These are phyloP conservation scores for Busseola fusca DNA, from an alignment of 2,888 invertebrate species.

Conservation along the genomic window DNA sequence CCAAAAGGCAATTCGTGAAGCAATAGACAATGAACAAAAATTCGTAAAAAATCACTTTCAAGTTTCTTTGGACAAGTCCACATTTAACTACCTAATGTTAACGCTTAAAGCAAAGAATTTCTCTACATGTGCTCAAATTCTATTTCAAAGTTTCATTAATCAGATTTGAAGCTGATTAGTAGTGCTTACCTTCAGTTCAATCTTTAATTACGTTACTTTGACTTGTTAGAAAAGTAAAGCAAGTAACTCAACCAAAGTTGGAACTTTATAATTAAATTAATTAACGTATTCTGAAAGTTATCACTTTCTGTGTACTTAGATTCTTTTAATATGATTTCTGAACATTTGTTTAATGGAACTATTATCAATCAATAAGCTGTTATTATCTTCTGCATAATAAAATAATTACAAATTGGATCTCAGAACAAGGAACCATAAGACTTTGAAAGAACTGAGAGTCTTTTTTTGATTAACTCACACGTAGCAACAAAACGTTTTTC, in stretches of 20 bases:
- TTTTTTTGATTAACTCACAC: constrained; percentile 26
- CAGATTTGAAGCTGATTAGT: neutral
- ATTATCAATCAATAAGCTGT: neutral
- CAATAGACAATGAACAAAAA: neutral
- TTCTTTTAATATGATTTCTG: neutral
- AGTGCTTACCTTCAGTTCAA: neutral
- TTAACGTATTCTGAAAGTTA: neutral
- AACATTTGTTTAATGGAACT: constrained; percentile 36
- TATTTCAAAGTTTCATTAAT: constrained; percentile 13
- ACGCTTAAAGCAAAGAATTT: neutral
- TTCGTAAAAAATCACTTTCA: neutral
- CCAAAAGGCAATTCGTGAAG: neutral
- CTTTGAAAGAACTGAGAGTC: constrained; percentile 20
- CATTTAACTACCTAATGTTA: constrained; percentile 32
- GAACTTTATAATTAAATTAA: constrained; percentile 1
- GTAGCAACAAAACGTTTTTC: neutral
- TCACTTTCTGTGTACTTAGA: neutral
- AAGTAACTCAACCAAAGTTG: neutral
- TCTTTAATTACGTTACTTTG: neutral
- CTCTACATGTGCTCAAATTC: neutral
- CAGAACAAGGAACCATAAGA: neutral
- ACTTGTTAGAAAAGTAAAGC: constrained; percentile 1
- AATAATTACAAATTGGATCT: neutral
- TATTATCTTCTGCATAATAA: neutral
- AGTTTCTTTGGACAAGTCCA: neutral